These are phyloP conservation scores for Caerostris extrusa DNA, from an alignment of 1,140 invertebrate genomes.

Conservation along the genomic window DNA sequence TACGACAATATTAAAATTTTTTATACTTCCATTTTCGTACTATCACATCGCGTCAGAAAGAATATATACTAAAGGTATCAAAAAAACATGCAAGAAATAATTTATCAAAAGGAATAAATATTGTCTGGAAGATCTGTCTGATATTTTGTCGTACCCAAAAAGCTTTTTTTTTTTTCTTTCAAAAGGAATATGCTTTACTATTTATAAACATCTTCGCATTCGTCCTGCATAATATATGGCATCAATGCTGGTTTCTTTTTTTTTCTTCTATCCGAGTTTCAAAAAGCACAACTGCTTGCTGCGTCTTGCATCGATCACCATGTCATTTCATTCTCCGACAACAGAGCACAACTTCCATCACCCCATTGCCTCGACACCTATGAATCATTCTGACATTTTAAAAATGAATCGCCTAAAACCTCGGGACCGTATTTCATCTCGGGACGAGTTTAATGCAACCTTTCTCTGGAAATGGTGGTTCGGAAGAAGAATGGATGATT, in stretches of 20 bases:
- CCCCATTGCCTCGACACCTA: constrained; percentile 33
- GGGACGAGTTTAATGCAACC: not conserved
- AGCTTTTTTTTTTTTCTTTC: too few relatives aligned
- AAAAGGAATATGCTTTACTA: not conserved
- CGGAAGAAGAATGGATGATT: not conserved
- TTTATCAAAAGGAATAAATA: too few relatives aligned
- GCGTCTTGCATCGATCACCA: not conserved
- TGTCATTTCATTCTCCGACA: constrained; percentile 34
- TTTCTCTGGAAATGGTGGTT: not conserved
- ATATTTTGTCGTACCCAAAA: too few relatives aligned
- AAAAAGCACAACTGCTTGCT: not conserved
- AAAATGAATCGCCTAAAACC: constrained; percentile 16
- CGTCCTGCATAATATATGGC: constrained; percentile 7
- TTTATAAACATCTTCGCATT: constrained; percentile 4
- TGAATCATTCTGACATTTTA: constrained; percentile 37
- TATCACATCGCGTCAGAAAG: too few relatives aligned
- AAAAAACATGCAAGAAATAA: too few relatives aligned
- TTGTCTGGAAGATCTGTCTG: too few relatives aligned
- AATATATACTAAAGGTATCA: too few relatives aligned
- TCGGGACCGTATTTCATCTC: constrained; percentile 20
- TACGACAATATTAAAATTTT: too few relatives aligned
- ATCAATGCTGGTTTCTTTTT: not conserved
- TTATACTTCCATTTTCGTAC: too few relatives aligned
- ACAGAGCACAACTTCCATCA: constrained; percentile 35
- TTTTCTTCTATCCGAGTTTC: not conserved